These are phyloP conservation scores for Agrochola macilenta DNA, from an alignment of 2,888 invertebrate species.

Conservation along the genomic window DNA sequence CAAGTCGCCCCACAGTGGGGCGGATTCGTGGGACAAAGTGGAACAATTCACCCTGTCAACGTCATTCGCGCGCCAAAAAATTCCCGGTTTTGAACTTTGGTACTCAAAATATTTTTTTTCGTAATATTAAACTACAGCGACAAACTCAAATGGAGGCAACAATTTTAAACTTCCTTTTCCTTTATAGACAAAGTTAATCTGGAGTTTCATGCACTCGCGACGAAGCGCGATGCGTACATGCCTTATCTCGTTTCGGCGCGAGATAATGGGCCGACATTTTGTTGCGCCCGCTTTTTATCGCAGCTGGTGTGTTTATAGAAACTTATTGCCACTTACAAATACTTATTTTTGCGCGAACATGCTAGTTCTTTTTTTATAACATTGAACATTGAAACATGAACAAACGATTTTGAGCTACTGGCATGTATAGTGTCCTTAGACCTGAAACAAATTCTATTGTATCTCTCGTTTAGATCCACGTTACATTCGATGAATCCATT, in stretches of 20 bases:
- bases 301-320: not conserved
- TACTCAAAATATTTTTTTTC: too few species aligned
- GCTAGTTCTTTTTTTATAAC: not conserved
- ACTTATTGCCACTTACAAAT: not conserved
- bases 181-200: constrained; percentile 5
- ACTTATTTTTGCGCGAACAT: not conserved
- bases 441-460: not conserved
- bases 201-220: not conserved
- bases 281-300: not conserved
- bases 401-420: not conserved
- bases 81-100: too few species aligned
- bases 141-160: not conserved
- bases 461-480: not conserved
- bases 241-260: constrained; percentile 27
- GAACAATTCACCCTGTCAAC: too few species aligned
- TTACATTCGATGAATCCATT: not conserved
- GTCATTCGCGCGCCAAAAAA: too few species aligned
- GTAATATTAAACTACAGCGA: not conserved
- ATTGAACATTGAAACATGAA: not conserved
- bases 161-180: constrained; percentile 1
- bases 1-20: too few species aligned
- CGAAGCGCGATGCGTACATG: constrained; percentile 25
- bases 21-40: too few species aligned
- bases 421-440: not conserved
- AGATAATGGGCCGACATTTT: constrained; percentile 21